phyloP scores from a whole-genome alignment of 2,888 invertebrate species.

The Spialia ferax region DNA sequence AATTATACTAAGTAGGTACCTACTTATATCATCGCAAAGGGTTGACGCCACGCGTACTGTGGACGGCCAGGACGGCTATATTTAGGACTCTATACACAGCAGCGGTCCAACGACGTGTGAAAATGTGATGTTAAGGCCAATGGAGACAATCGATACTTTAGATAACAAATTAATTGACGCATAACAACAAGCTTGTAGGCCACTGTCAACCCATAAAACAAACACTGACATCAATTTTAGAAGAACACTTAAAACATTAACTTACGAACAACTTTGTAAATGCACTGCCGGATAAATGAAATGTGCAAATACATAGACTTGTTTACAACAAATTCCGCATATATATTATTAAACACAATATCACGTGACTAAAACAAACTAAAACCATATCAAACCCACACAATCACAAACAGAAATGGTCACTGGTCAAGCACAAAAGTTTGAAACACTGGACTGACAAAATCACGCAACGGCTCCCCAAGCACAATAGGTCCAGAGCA shows the following conservation, averaged over 20 bases:
- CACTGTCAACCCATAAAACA: constrained; percentile 55
- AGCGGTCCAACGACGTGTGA: constrained; percentile 69
- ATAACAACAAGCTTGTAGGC: constrained; percentile 62
- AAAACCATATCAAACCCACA: constrained; percentile 28
- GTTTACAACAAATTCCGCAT: constrained; percentile 3
- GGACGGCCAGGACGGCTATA: constrained; percentile 60
- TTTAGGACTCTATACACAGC: constrained; percentile 67
- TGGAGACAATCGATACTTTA: constrained; percentile 66
- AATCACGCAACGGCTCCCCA: constrained; percentile 45
- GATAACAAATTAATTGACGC: constrained; percentile 67
- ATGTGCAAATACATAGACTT: constrained; percentile 17
- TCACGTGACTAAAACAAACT: not conserved
- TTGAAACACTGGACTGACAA: constrained; percentile 42
- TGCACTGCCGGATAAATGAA: not conserved
- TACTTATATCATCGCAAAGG: constrained; percentile 59
- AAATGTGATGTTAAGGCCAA: constrained; percentile 61
- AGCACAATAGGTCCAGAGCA: constrained; percentile 54
- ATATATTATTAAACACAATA: not conserved
- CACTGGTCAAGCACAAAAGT: constrained; percentile 51
- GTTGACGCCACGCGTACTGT: constrained; percentile 58
- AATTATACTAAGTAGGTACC: constrained; percentile 12
- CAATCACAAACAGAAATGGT: constrained; percentile 46
- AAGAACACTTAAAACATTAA: not conserved
- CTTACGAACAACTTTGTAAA: too few relatives aligned
- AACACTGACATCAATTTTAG: too few relatives aligned